Evolutionary conservation across 2,797 vertebrate genomes (phyloP).

Genomic region (Triplophysa bombifrons): DNA sequence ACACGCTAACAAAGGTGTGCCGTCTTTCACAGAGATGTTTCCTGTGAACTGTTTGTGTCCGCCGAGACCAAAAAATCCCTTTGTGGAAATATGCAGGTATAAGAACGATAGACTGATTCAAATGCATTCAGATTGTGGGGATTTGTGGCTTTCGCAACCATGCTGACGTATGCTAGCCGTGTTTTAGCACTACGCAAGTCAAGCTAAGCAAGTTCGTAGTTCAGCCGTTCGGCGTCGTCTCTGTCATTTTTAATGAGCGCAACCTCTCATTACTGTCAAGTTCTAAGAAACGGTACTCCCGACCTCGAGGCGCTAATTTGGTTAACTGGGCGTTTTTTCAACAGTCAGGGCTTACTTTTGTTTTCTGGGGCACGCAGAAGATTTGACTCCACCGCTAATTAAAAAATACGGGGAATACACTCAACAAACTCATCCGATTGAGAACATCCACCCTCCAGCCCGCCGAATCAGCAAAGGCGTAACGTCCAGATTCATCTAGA

Average conservation of each 20-base stretch:
- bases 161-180: constrained; percentile 34
- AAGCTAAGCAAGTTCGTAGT: background rate
- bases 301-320: constrained; percentile 40
- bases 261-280: constrained; percentile 44
- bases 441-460: constrained; percentile 8
- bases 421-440: constrained; percentile 27
- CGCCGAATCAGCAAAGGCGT: constrained; percentile 31
- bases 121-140: constrained; percentile 39
- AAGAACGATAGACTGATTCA: constrained; percentile 39
- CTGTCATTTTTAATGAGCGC: constrained; percentile 35
- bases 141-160: constrained; percentile 31
- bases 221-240: constrained; percentile 2
- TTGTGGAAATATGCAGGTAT: constrained; percentile 33
- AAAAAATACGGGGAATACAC: constrained; percentile 33
- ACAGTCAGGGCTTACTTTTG: constrained; percentile 46
- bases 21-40: constrained; percentile 1
- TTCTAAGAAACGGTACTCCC: constrained; percentile 22
- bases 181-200: background rate
- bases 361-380: constrained; percentile 29
- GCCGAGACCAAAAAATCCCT: constrained; percentile 36
- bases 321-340: constrained; percentile 43
- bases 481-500: background rate
- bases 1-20: constrained; percentile 30
- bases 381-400: constrained; percentile 47
- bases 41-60: background rate